phyloP scores from a whole-genome alignment of 2,113 vertebrate species.

The Serinus canaria region DNA sequence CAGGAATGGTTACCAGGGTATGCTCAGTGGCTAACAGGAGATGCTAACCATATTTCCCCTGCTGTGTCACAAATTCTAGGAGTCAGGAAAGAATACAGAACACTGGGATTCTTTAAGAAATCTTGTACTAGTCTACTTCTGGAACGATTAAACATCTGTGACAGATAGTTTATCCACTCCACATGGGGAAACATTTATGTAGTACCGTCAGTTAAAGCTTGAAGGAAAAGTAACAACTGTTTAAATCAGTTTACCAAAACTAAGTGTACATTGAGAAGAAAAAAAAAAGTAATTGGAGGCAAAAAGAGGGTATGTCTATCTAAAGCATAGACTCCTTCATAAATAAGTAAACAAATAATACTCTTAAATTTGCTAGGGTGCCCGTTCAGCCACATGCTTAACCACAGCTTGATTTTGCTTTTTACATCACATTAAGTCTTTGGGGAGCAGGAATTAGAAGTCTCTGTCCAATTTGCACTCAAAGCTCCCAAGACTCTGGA shows the following conservation, averaged over 20 bases:
- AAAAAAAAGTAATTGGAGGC: not conserved
- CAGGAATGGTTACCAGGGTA: not conserved
- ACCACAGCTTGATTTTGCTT: not conserved
- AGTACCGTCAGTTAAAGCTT: slow-evolving; percentile 50
- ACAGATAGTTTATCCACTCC: slow-evolving; percentile 43
- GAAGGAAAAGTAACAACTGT: slow-evolving; percentile 38
- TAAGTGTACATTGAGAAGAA: not conserved
- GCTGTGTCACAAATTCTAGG: slow-evolving; percentile 40
- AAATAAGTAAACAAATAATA: slow-evolving; percentile 64
- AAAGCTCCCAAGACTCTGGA: not conserved
- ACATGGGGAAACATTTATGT: slow-evolving; percentile 36
- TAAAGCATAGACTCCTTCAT: slow-evolving; percentile 58
- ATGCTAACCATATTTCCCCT: not conserved
- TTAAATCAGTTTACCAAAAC: slow-evolving; percentile 50
- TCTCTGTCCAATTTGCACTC: not conserved
- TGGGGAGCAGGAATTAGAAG: slow-evolving; percentile 9
- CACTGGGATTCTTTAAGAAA: slow-evolving; percentile 55
- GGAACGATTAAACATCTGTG: slow-evolving; percentile 44
- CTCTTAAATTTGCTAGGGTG: slow-evolving; percentile 25
- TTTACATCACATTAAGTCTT: not conserved
- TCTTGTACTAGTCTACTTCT: slow-evolving; percentile 53
- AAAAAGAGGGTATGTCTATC: slow-evolving; percentile 23
- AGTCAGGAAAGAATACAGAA: slow-evolving; percentile 54
- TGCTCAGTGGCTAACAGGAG: not conserved
- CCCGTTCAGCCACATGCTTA: not conserved